Base-by-base conservation (phyloP, 2,888 invertebrate species). In the Willowsia nigromaculata region DNA sequence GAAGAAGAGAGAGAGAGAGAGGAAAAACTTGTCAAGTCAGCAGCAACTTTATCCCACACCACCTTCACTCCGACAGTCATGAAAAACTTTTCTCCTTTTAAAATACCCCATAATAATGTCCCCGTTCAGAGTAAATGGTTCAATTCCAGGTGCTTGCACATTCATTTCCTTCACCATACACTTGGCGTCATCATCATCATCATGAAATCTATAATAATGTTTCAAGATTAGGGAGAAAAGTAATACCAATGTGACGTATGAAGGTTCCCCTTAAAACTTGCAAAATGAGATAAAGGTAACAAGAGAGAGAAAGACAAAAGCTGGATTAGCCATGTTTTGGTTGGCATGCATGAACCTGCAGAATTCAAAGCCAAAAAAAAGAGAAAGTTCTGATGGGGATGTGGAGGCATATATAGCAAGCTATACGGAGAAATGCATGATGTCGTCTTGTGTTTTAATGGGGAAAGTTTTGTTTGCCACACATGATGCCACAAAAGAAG, bases 11-110 rank as follows among this genome's bases (percentile, higher is more conserved):
- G 68, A n/a, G 1, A 53, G 53, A 62, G 59, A 13, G 56, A 56
- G 25, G 18, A 43, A 43, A 59, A 85, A 83, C 86, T 90, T 91
- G 84, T 40, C 84, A 76, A 65, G 56, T 74, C 43, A 71, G 84
- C 59, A 84, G 22, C n/a, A 84, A 56, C 43, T 43, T 30, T 65
- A 65, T 62, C 82, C 27, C 81, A 33, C 50, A n/a, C 30, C 33
- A 53, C 78, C 25, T 76, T 13, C 33, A 22, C 68, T n/a, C 7
- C 43, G 40, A 78, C 78, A 53, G 47, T 33, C 78, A 78, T 18
- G 18, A 33, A 30, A 30, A 50, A 50, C 27, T 53, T 53, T 78
- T 65, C 27, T n/a, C 7, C 3, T 59, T 59, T 78, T 53, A 53
- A 50, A 53, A 78, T 43, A 9, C 15, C 40, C 33, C 56, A 22